Percentiles rank a stretch among this genome's conserved stretches.
Evolutionary conservation across 1,140 invertebrate genomes (phyloP).

Genomic region (Anadara kagoshimensis): DNA sequence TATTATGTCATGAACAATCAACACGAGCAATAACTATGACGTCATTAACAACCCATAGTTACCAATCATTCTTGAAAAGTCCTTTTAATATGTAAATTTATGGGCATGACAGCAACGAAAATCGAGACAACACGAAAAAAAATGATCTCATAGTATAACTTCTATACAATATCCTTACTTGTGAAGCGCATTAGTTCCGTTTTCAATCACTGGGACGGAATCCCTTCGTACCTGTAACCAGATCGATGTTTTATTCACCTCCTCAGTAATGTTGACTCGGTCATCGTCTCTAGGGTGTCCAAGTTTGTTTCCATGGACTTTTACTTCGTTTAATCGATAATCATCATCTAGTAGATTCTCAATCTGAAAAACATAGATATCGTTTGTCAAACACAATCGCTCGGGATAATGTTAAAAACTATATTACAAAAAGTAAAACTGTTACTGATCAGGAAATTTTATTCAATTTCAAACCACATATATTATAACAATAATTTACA

Average conservation of each 20-base stretch:
- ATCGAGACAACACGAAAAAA: too few relatives aligned
- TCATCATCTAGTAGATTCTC: conserved; percentile 32
- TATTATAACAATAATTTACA: neutral
- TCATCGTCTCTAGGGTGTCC: conserved; percentile 25
- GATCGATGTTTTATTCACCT: conserved; percentile 63
- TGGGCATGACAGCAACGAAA: too few relatives aligned
- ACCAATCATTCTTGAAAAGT: too few relatives aligned
- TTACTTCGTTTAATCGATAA: conserved; percentile 4
- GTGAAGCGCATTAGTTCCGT: too few relatives aligned
- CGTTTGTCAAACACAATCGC: neutral
- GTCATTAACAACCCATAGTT: too few relatives aligned
- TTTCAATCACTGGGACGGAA: conserved; percentile 18
- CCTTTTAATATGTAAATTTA: too few relatives aligned
- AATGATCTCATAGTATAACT: too few relatives aligned
- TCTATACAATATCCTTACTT: too few relatives aligned
- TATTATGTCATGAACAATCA: too few relatives aligned
- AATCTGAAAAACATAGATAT: conserved; percentile 4
- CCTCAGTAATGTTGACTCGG: conserved; percentile 67
- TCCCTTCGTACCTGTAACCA: conserved; percentile 62
- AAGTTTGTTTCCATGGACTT: conserved; percentile 11
- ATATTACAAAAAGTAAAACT: too few relatives aligned
- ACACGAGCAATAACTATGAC: too few relatives aligned
- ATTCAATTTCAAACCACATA: neutral
- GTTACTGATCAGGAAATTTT: neutral
- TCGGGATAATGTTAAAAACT: neutral